Evolutionary conservation across 2,113 vertebrate species (phyloP), one percentile per base, ranked within the genome.

Genomic region (Genyomyrus donnyi): DNA sequence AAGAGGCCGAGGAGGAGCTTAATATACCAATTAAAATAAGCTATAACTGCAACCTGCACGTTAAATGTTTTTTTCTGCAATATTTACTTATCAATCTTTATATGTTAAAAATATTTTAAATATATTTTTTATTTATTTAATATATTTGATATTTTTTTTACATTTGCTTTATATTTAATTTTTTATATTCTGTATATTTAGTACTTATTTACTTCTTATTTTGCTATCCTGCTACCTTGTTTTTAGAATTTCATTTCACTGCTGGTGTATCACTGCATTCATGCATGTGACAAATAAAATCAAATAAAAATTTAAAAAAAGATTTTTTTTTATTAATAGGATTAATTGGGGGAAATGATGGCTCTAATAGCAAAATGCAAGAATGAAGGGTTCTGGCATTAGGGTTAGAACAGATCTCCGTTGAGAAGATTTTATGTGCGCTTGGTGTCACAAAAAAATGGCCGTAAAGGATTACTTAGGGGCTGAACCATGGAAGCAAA

Each of bases 401-500:
- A 15, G 15, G 70, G 31, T 31, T 39, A 53, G 35, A 89, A 80
- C 88, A 17, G n/a, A 5, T 77, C 46, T 49, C 15, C 1, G 50
- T 10, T 62, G 53, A 13, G 70, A 39, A 19, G 80, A 13, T 52
- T 89, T 80, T 50, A 49, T 52, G 13, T 66, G 3, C 24, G 5
- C 27, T 45, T 87, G 50, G 7, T 39, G 6, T 35, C 15, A 48
- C 13, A 87, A 87, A 56, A 66, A 87, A 87, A 39, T 87, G 85
- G 27, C 50, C 13, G 9, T 87, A 39, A 35, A 50, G 17, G 88
- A 39, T 48, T 31, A 80, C 83, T 80, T 50, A 80, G 70, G 35
- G 48, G 88, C 15, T 42, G 52, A 89, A 31, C 52, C 89, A 48
- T 5, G 52, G 77, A 58, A n/a, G 42, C 80, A 80, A 85, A 89